Evolutionary conservation across 2,888 invertebrate species (phyloP), one percentile per base, ranked within the genome.

Genomic region (Clivina fossor): DNA sequence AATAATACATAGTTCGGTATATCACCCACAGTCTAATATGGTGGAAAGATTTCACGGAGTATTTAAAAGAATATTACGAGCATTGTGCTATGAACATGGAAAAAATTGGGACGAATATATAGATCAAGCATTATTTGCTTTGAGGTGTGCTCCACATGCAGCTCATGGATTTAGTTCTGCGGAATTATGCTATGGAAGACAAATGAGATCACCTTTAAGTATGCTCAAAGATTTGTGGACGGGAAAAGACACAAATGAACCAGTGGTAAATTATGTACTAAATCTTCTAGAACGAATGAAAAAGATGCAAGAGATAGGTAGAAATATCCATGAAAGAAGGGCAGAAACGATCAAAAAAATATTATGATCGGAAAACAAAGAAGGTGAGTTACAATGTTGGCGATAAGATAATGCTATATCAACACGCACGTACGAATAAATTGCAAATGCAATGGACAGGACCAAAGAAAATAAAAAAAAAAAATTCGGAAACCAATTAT

Each of bases 401-500:
- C 1, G 43, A 43, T 4, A 1, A 26, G 22, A 26, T 43, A 5
- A 43, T 26, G 43, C 2, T 43, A 11, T 43, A 26, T 9, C 32
- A 46, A 18, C 30, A 46, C n/a, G 19, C 33, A 1, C 19, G 20
- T 3, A 33, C 47, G 19, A 47, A 47, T 19, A 47, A 47, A 33
- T 8, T 33, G 20, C 33, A 47, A 47, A 47, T 33, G 33, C 33
- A 47, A 33, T 47, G 47, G 33, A 9, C 20, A 3, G 33, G 47
- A 13, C 47, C 47, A 11, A 47, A 35, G 22, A 47, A 47, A 35
- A 15, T 47, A 11, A 20, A 20, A 4, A 33, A 47, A 11, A 47
- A 47, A 15, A 47, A 20, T 11, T 47, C 47, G 2, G 47, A 32
- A 11, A 47, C 47, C 15, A 47, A 47, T 20, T 47, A 47, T 33